Evolutionary conservation across 2,888 invertebrate genomes (phyloP), one percentile per base, ranked within the genome.

Genomic region (Perithous albicinctus): DNA sequence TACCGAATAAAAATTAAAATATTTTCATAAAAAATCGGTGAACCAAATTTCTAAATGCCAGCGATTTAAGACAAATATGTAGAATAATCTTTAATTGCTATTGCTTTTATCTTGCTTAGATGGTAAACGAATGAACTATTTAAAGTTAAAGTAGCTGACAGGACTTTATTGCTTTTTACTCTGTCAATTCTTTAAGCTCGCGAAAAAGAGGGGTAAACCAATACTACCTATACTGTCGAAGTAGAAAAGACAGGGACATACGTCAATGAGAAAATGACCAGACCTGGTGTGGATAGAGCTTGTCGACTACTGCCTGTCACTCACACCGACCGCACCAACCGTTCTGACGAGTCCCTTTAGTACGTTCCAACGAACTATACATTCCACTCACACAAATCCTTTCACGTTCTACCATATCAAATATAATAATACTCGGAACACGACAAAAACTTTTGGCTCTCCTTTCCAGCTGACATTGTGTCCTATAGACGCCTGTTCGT

Each of bases 301-400:
- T 23, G 56, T 77, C 18, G 32, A 18, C 48, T 46, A 26, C 76
- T 2, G 76, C n/a, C 73, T 73, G 80, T 80, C 80, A 80, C 15
- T 46, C 15, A 41, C 77, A 73, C 46, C 15, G 54, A 73, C 43
- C 35, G 61, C 41, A 66, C 23, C 51, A 38, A 46, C 38, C 18
- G 38, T 76, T 66, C 46, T 59, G 61, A 80, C 51, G 51, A 72
- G 59, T 72, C 41, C 61, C 56, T 64, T 51, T 41, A 32, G 7
- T 20, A 2, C 51, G 23, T 51, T 23, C 64, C 80, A 66, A n/a
- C 46, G 43, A 41, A 38, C 4, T 32, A 46, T 29, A 29, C n/a
- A n/a, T 32, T 38, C 29, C 29, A n/a, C 32, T n/a, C 15, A 41
- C 51, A 41, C 15, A 38, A 12, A 66, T 29, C 18, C 69, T 23